These are phyloP conservation scores for Horisme vitalbata DNA, from an alignment of 2,888 invertebrate genomes.

Conservation along the genomic window DNA sequence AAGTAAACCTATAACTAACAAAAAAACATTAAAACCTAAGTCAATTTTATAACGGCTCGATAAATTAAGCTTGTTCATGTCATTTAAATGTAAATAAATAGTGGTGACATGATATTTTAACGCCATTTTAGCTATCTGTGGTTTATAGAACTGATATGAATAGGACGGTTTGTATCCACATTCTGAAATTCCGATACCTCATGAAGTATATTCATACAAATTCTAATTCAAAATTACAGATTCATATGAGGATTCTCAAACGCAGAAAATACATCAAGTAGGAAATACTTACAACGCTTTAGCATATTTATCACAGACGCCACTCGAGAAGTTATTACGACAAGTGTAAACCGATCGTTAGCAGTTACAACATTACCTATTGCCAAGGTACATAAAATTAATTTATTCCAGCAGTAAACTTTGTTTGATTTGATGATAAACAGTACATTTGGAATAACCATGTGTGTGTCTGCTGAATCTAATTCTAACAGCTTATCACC, in stretches of 20 bases:
- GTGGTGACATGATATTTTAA: too few species aligned
- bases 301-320: slow-evolving; percentile 3
- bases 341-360: slow-evolving; percentile 34
- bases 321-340: slow-evolving; percentile 22
- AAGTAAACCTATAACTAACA: too few species aligned
- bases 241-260: background rate
- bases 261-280: background rate
- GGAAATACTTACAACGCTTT: background rate
- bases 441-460: slow-evolving; percentile 31
- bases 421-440: slow-evolving; percentile 43
- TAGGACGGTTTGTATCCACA: too few species aligned
- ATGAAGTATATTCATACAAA: background rate
- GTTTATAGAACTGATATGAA: too few species aligned
- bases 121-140: too few species aligned
- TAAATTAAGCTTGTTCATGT: too few species aligned
- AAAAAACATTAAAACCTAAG: too few species aligned
- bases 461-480: slow-evolving; percentile 17
- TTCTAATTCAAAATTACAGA: background rate
- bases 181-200: too few species aligned
- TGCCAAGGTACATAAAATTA: slow-evolving; percentile 49
- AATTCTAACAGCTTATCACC: too few species aligned
- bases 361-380: slow-evolving; percentile 35
- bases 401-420: slow-evolving; percentile 48
- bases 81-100: too few species aligned
- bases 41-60: too few species aligned